Evolutionary conservation across 2,888 invertebrate species (phyloP), one percentile per base, ranked within the genome.

Genomic region (Abrostola tripartita): DNA sequence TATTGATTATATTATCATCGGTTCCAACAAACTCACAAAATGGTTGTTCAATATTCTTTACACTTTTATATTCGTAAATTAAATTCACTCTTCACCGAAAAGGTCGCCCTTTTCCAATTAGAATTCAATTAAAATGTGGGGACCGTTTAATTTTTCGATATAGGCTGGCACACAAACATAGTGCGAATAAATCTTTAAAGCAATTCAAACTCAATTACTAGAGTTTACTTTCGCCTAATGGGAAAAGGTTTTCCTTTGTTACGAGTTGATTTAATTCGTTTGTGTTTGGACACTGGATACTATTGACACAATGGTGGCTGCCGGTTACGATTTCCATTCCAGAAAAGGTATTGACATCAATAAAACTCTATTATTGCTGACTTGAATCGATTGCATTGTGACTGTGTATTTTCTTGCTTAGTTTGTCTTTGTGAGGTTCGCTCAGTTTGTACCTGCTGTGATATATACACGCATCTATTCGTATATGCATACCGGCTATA

Each of bases 171-270:
- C 78, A 82, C 85, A 85, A 85, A 86, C 85, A 88, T 86, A 89
- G 88, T 88, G 85, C 73, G 79, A 82, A 90, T 92, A 90, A 92
- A 92, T 92, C 90, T 92, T 91, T 92, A 90, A 92, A 91, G 90
- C 92, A 89, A 92, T 92, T 87, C 88, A 90, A 92, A 92, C 89
- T 92, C 92, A 92, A 92, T 92, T 92, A 92, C 91, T 86, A 88
- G 78, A 86, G 91, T 92, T 92, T 92, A 86, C 90, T 90, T 90
- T 90, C 61, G 83, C 84, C 87, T 91, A 92, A 92, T 92, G 89
- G 91, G 89, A 89, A 89, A 89, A 87, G 88, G 87, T 85, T 85
- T 84, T 77, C 85, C 81, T 91, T 91, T 92, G 91, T 91, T 86
- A 81, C 81, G 76, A 79, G 81, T 86, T 84, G 85, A 88, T 90